Base-by-base conservation (phyloP, 1,140 invertebrate species). In the Epicauta chinensis region DNA sequence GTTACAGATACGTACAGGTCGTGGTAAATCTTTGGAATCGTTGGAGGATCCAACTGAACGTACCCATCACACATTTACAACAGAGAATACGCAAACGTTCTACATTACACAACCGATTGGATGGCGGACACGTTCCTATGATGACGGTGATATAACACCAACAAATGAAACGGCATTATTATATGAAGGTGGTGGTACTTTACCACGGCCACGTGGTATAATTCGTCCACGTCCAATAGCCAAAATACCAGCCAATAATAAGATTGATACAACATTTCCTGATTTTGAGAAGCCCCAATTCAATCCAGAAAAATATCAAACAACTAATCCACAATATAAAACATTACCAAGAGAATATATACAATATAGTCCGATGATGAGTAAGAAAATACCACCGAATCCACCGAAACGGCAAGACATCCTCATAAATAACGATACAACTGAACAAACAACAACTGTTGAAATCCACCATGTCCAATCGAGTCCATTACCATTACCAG, bases 141-240 rank as follows among this genome's bases (percentile, higher is more conserved):
- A 93, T 65, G 89, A 93, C 65, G 89, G 89, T 13, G 89, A 93
- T 69, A 83, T 91, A 37, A 91, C 89, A 15, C 89, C 89, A 2
- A 92, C 89, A 44, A 91, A 91, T 65, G 89, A 92, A 71, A 76
- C 74, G 13, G 75, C 75, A 0, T 65, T 73, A 29, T 53, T 76
- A 60, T 81, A 86, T 49, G 77, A 82, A 64, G 73, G 76, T 55
- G 89, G 89, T 4, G 89, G 91, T 16, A 93, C 87, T 2, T 72
- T 91, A 52, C 89, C 92, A 0, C 81, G 91, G 53, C 92, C 91
- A 2, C 78, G 89, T 62, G 84, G 82, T 9, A 74, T 89, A 3
- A 86, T 89, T 10, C 82, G 90, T 62, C 86, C 86, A 2, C 73
- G 87, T 51, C 89, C 89, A n/a, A 82, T 93, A 11, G 89, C 90